Base-by-base conservation (phyloP, 2,888 invertebrate genomes). In the Ornithoptera alexandrae region DNA sequence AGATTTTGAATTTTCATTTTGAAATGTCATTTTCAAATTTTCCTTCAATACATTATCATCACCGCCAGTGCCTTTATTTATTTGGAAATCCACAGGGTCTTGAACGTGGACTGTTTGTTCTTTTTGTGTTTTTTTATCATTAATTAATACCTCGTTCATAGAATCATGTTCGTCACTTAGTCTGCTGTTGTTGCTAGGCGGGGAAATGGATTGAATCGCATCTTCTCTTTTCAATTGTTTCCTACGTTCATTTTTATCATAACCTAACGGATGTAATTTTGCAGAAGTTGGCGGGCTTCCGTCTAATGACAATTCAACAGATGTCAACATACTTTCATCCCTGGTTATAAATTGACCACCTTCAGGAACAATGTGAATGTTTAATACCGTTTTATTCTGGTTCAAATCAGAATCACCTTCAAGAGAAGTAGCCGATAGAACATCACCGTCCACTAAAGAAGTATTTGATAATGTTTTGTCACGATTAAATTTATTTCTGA, bases 161-260 rank as follows among this genome's bases (percentile, higher is more conserved):
- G 90, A 92, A 72, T 92, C 90, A 5, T 85, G 77, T 69, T 91
- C 93, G 76, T 92, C 93, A 71, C 93, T 93, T 69, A 88, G 78
- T 78, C 90, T 93, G 72, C 92, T 90, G 71, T 90, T 89, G 74
- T 89, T 90, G 76, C 88, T 92, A 2, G 89, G 89, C 5, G 93
- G 93, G 7, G 93, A 90, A 69, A 91, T 80, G 12, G 93, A 89
- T 75, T 93, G 93, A 68, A 93, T 83, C n/a, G 93, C 93, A 73
- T 93, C 92, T 81, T 93, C 93, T 72, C 93, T 81, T 81, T 90
- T 93, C 65, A 93, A 78, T 74, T 87, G 90, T 73, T 92, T 93
- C 71, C 93, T 82, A 68, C 86, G 84, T 79, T 92, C 92, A 72
- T 81, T 90, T 75, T 83, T 87, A 73, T 91, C 89, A 71, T 88